Percentiles rank a stretch among this genome's conserved stretches.
Conservation (phyloP, 2,888 invertebrate genomes). For the Drosophila trichaetosa region DNA sequence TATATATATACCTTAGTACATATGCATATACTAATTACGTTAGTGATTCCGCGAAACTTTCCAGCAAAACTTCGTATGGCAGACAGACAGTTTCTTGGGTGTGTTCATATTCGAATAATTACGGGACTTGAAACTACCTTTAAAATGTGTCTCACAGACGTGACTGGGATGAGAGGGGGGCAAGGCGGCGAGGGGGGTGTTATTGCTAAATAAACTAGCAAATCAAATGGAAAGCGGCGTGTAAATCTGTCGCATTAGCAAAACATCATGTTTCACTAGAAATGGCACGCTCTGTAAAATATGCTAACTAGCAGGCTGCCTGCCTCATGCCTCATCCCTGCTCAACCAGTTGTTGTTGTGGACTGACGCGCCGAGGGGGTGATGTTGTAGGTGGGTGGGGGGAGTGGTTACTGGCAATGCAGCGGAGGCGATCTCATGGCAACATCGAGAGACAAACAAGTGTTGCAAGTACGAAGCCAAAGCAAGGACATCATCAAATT, state of each 20-base stretch:
- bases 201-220: slow-evolving; percentile 42
- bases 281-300: slow-evolving; percentile 81
- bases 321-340: background rate
- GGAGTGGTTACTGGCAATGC: background rate
- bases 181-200: background rate
- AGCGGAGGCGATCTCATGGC: slow-evolving; percentile 32
- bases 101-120: slow-evolving; percentile 28
- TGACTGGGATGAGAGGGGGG: background rate
- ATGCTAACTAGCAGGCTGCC: slow-evolving; percentile 45
- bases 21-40: slow-evolving; percentile 23
- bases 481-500: slow-evolving; percentile 72
- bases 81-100: slow-evolving; percentile 33
- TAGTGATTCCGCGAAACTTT: slow-evolving; percentile 29
- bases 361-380: background rate
- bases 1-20: background rate
- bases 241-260: slow-evolving; percentile 83
- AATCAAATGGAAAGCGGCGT: slow-evolving; percentile 61
- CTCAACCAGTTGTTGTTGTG: slow-evolving; percentile 12
- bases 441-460: slow-evolving; percentile 40
- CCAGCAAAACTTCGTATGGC: slow-evolving; percentile 7
- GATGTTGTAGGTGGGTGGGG: too few relatives aligned
- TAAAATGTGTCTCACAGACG: background rate
- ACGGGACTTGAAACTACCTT: slow-evolving; percentile 6
- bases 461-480: slow-evolving; percentile 50
- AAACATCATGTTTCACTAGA: slow-evolving; percentile 82